phyloP scores from a whole-genome alignment of 1,140 invertebrate species.

The Drosophila sp. region DNA sequence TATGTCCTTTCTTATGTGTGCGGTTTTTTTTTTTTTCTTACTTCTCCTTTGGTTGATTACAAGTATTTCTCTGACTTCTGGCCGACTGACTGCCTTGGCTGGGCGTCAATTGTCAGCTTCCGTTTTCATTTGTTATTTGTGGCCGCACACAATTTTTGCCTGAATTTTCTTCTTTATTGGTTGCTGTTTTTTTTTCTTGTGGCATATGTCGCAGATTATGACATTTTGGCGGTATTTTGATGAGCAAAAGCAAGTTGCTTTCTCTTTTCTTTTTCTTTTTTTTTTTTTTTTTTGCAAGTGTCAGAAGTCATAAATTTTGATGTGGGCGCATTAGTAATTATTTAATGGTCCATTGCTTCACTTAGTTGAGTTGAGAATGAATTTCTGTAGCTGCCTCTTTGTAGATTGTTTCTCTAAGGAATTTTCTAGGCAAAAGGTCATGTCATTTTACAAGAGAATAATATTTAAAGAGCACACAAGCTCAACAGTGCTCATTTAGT shows the following conservation, averaged over 20 bases:
- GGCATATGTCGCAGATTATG: conserved; percentile 70
- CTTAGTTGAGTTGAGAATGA: background rate
- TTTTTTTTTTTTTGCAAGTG: conserved; percentile 10
- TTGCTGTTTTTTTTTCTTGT: conserved; percentile 1
- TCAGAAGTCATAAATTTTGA: conserved; percentile 46
- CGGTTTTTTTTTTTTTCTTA: conserved; percentile 25
- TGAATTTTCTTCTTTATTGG: conserved; percentile 32
- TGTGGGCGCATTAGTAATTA: conserved; percentile 55
- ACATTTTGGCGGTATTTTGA: conserved; percentile 59
- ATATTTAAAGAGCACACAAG: background rate
- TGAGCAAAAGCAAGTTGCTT: conserved; percentile 4
- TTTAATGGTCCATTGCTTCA: conserved; percentile 58
- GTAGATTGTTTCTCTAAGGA: background rate
- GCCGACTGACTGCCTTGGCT: too few species aligned
- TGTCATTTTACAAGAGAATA: background rate
- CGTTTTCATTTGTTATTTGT: conserved; percentile 61
- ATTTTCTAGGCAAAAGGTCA: background rate
- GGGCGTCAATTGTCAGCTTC: conserved; percentile 67
- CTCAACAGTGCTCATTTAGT: background rate
- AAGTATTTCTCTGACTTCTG: conserved; percentile 10
- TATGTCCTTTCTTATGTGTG: conserved; percentile 50
- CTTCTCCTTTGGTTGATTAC: conserved; percentile 31
- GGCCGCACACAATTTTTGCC: conserved; percentile 19
- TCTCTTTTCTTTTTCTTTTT: conserved; percentile 19
- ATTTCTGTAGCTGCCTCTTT: conserved; percentile 7